Evolutionary conservation across 2,888 invertebrate species (phyloP), one percentile per base, ranked within the genome.

Genomic region (Hirtodrosophila duncani): DNA sequence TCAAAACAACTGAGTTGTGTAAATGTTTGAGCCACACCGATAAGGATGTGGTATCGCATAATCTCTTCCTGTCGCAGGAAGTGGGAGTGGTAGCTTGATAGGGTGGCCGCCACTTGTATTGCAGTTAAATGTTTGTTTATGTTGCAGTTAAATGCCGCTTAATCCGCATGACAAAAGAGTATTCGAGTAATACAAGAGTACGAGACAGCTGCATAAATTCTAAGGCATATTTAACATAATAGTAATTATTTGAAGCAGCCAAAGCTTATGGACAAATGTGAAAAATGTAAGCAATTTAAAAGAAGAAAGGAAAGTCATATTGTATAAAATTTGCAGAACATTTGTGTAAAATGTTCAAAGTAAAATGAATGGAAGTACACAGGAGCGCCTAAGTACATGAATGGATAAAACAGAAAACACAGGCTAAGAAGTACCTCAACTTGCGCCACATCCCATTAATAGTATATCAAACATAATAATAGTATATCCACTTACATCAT

Each of bases 1-100:
- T 81, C 79, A 72, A 81, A 78, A 78, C 57, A 72, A 60, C 48
- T 44, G 50, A 42, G 55, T 49, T 65, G 57, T 58, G 51, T 59
- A 55, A 65, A 72, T 61, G 58, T 67, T 64, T 67, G 45, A 67
- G 63, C 33, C 39, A 10, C 20, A 26, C 34, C 57, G 23, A 37
- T 51, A 43, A 57, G 58, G 27, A 48, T 34, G n/a, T n/a, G 48
- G 58, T 33, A 16, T 17, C 20, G 38, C 39, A 30, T 60, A 49
- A 49, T 37, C 57, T 10, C 39, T 10, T 21, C 30, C 23, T 30
- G 37, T 24, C 33, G n/a, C 6, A 10, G 17, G 5, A 6, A 10
- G 9, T 17, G 20, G 18, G 38, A 42, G 53, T 67, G 69, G 67
- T 68, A 18, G 45, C 16, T 18, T 16, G 11, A 27, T 14, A n/a